These are phyloP conservation scores for Macrochelys suwanniensis DNA, from an alignment of 2,797 vertebrate genomes.

Conservation along the genomic window DNA sequence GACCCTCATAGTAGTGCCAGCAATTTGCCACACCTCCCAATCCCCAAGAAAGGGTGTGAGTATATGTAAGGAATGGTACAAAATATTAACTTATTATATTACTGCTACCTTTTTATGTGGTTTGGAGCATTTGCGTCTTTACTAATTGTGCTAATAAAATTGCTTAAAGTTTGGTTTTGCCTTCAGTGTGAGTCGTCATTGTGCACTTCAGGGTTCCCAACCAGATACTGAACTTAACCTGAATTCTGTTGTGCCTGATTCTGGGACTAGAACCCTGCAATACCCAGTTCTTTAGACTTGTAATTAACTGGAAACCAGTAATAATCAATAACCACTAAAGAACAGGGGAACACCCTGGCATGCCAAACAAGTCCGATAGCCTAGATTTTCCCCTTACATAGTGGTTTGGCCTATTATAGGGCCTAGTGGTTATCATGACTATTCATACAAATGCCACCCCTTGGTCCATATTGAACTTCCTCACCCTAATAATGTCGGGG, in stretches of 20 bases:
- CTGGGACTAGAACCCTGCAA: neutral
- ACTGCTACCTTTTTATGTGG: no score
- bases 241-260: neutral
- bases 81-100: no score
- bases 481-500: neutral
- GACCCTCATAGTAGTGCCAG: no score
- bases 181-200: no score
- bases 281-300: neutral
- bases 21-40: no score
- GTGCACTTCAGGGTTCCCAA: no score
- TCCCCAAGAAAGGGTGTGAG: no score
- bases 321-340: neutral
- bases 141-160: no score
- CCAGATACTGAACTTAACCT: no score
- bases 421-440: neutral
- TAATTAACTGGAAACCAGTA: neutral
- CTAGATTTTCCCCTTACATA: neutral
- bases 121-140: no score
- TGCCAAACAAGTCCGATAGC: neutral
- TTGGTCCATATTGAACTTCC: neutral
- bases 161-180: no score
- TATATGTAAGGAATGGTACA: no score
- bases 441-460: neutral
- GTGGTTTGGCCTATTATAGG: neutral
- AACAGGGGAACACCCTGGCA: neutral